Percentiles rank a stretch among this genome's conserved stretches.
Evolutionary conservation across 2,113 vertebrate genomes (phyloP).

Genomic region (Poeciliopsis occidentalis): DNA sequence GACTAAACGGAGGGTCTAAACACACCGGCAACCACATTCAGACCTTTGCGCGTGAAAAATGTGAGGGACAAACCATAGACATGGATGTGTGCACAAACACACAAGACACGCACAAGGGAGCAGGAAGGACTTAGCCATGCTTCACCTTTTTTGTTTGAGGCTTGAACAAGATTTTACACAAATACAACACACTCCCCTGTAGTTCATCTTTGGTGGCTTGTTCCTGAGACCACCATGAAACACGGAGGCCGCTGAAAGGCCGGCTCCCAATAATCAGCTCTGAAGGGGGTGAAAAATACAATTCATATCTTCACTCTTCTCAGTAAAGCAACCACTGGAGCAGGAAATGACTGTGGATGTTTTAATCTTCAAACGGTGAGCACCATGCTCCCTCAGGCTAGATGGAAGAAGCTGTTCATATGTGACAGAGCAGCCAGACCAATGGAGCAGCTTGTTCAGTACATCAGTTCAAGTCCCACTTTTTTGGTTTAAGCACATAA

Average conservation of each 20-base stretch:
- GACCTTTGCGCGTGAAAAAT: conserved; percentile 35
- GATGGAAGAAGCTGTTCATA: conserved; percentile 76
- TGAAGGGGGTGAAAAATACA: conserved; percentile 87
- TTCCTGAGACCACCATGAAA: conserved; percentile 96
- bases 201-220: conserved; percentile 86
- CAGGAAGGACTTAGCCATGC: conserved; percentile 97
- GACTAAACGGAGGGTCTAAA: conserved; percentile 76
- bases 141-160: conserved; percentile 94
- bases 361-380: conserved; percentile 91
- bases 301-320: conserved; percentile 85
- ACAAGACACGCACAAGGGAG: conserved; percentile 66
- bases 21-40: conserved; percentile 68
- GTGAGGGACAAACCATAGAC: conserved; percentile 38
- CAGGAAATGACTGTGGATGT: conserved; percentile 91
- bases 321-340: conserved; percentile 83
- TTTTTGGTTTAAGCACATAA: background rate
- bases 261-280: conserved; percentile 86
- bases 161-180: conserved; percentile 91
- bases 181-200: conserved; percentile 87
- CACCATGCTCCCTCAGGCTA: conserved; percentile 77
- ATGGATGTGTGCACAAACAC: conserved; percentile 51
- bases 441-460: conserved; percentile 56
- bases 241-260: conserved; percentile 85
- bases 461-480: conserved; percentile 23
- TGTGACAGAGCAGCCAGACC: conserved; percentile 72